phyloP scores from a whole-genome alignment of 2,888 invertebrate species.

The Cosmorhoe ocellata region DNA sequence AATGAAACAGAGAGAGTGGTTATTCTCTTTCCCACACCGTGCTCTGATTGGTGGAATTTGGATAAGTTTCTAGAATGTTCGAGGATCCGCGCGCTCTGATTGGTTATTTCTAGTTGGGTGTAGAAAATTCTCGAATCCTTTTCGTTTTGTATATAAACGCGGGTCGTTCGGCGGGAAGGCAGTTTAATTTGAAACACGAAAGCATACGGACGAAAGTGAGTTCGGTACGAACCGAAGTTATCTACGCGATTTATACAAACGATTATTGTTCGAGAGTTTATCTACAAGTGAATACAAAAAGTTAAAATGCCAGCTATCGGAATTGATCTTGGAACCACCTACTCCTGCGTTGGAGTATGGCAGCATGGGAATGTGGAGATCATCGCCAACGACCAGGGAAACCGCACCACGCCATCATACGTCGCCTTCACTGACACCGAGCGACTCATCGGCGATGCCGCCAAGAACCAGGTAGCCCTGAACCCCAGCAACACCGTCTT shows the following conservation, averaged over 20 bases:
- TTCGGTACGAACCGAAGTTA: conserved; percentile 6
- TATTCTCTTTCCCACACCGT: conserved; percentile 9
- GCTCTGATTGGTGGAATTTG: conserved; percentile 4
- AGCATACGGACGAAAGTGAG: neutral
- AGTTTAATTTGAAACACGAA: conserved; percentile 19
- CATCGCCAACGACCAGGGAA: conserved; percentile 86
- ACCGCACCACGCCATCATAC: conserved; percentile 88
- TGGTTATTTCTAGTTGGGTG: conserved; percentile 9
- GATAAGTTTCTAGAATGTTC: conserved; percentile 5
- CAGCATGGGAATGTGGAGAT: conserved; percentile 88
- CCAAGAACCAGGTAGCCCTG: conserved; percentile 87
- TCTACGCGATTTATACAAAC: conserved; percentile 2
- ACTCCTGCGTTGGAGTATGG: conserved; percentile 79
- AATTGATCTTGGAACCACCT: conserved; percentile 81
- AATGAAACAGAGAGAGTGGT: neutral
- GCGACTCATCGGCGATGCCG: conserved; percentile 86
- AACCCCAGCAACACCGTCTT: conserved; percentile 89
- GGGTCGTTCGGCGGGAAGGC: conserved; percentile 8
- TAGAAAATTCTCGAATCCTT: conserved; percentile 13
- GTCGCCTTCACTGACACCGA: conserved; percentile 88
- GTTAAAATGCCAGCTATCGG: conserved; percentile 77
- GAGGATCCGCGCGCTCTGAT: conserved; percentile 8
- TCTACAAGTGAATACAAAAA: conserved; percentile 32
- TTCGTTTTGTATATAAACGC: conserved; percentile 13
- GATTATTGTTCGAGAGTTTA: neutral